Percentiles rank a stretch among this genome's conserved stretches.
These are phyloP conservation scores for Propithecus coquereli DNA, from an alignment of 2,113 vertebrate species.

Conservation along the genomic window DNA sequence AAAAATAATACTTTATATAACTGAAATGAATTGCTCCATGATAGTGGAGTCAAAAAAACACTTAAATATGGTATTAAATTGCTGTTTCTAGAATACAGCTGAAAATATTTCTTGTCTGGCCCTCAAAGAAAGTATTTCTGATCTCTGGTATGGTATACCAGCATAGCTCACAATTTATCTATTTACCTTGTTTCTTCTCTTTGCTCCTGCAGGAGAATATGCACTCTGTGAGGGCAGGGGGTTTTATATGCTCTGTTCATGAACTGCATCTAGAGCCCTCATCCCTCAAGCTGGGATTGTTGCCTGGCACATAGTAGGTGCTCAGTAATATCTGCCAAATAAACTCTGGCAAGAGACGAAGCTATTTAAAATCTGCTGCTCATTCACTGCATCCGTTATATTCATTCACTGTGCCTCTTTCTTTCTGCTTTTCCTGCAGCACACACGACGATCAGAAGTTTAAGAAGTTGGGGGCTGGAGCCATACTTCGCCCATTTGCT, in stretches of 20 bases:
- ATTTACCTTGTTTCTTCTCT: not conserved
- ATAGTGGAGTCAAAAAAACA: not conserved
- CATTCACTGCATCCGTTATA: no score
- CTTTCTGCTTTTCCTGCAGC: constrained; percentile 68
- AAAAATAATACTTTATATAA: not conserved
- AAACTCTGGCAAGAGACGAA: not conserved
- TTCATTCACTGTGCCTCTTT: not conserved
- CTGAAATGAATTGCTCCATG: not conserved
- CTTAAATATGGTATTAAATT: not conserved
- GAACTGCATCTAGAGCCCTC: not conserved
- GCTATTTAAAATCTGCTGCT: not conserved
- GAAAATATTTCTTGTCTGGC: not conserved
- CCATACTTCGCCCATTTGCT: constrained; percentile 74
- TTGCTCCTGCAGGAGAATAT: not conserved
- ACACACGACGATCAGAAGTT: not conserved
- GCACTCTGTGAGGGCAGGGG: not conserved
- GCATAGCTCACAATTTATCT: not conserved
- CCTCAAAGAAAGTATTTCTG: not conserved
- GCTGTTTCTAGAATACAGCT: not conserved
- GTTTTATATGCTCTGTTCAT: not conserved
- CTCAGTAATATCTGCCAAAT: not conserved
- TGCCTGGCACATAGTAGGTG: not conserved
- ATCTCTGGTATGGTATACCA: not conserved
- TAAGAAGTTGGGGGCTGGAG: not conserved
- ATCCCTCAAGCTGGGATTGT: not conserved